Evolutionary conservation across 2,113 vertebrate species (phyloP), one percentile per base, ranked within the genome.

Genomic region (Psilopsiagon aurifrons): DNA sequence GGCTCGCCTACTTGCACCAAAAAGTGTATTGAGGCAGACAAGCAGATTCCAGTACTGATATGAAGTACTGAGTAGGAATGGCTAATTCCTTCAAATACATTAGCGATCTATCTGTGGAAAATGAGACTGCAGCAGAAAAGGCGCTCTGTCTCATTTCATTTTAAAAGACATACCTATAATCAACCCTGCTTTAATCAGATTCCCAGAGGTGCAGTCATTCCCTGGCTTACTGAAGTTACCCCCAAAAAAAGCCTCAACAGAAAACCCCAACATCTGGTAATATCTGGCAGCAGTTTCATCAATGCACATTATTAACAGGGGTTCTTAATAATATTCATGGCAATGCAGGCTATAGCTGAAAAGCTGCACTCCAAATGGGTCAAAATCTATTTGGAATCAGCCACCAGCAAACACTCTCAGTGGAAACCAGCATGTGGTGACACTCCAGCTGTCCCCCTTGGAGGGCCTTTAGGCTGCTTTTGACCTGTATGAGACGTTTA

Each of bases 81-180:
- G 49, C 29, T 90, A 88, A 91, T 84, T 63, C 81, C 52, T 94
- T 91, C 88, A 94, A 94, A 87, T 18, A 68, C 19, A 62, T 78
- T 77, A 80, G 37, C 9, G 63, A 85, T 73, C 44, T 95, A 60
- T 31, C 54, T 24, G 46, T 47, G 67, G 82, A 95, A 96, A 88
- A 91, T 70, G 27, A 94, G 68, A 94, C 64, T 88, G 85, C 82
- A 78, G 57, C 37, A 91, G 83, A 68, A 89, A 84, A 88, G 54
- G 81, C 2, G 2, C 15, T 77, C 49, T 87, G 73, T 27, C 78
- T 95, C 79, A 77, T 4, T 78, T 23, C 41, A 66, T 83, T 83
- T 79, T 71, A 83, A 77, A 92, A 91, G 78, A 63, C 54, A 85
- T 39, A 70, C 4, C 37, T 62, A 4, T 52, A 81, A 81, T 44